Evolutionary conservation across 64 coral and sea anemone genomes (phyloP).

Genomic region (Actinia tenebrosa): DNA sequence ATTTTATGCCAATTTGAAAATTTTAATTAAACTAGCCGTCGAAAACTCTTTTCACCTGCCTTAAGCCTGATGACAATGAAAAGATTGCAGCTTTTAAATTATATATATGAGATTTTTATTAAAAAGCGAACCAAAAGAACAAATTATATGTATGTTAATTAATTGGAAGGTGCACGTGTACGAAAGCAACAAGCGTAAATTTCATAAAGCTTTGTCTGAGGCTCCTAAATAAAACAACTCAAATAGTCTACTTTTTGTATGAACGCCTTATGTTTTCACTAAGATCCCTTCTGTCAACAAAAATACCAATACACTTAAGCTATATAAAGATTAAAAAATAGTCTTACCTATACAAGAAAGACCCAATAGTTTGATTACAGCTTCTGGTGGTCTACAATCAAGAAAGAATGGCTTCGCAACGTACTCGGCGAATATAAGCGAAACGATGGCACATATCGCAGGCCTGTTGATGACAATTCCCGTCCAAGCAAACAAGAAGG

Average conservation of each 20-base stretch:
- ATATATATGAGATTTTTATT: no score
- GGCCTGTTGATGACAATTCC: constrained; percentile 72
- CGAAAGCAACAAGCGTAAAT: neutral
- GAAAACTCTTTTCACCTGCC: no score
- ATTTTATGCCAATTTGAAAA: no score
- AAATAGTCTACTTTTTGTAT: neutral
- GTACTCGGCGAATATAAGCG: constrained; percentile 79
- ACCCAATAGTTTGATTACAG: constrained; percentile 74
- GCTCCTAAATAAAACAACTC: neutral
- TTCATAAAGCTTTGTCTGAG: neutral
- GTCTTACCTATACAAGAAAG: constrained; percentile 70
- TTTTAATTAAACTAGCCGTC: no score
- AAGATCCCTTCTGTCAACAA: neutral
- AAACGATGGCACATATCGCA: constrained; percentile 59
- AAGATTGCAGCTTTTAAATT: no score
- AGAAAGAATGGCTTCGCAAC: constrained; percentile 81
- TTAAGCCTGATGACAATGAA: no score
- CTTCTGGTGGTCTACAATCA: constrained; percentile 56
- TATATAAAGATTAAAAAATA: neutral
- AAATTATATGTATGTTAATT: neutral
- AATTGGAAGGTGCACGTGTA: neutral
- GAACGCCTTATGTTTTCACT: neutral
- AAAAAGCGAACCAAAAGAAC: no score
- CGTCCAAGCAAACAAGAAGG: constrained; percentile 86
- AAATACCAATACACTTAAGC: neutral